Base-by-base conservation (phyloP, 2,797 vertebrate species). In the Myripristis murdjan region DNA sequence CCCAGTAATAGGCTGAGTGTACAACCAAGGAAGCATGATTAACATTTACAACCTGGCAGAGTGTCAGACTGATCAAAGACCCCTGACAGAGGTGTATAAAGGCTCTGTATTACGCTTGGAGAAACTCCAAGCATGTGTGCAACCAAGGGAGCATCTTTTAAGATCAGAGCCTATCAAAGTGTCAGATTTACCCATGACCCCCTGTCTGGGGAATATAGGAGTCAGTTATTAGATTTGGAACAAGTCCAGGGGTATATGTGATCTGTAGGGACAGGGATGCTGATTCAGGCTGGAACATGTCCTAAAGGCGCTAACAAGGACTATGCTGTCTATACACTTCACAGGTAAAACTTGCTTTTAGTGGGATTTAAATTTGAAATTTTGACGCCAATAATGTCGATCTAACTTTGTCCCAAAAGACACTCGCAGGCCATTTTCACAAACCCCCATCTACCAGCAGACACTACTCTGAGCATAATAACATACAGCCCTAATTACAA, bases 401-500 rank as follows among this genome's bases (percentile, higher is more conserved):
- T 35, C 33, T 35, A 35, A 0, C 33, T 35, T 35, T 35, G 33
- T 35, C 8, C 33, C 33, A 5, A 35, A 35, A 35, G 33, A 7
- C 33, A 6, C 33, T 35, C 33, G 33, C 33, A 35, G 1, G 35
- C 33, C 33, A 35, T 35, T 35, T 7, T 35, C 33, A 35, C 33
- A 35, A 35, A 35, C 35, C 33, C 33, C 33, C 9, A 10, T 54
- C 3, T 5, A 74, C 16, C 16, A 35, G 0, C 24, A 41, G 31
- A 56, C 64, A 70, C 54, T 60, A 73, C 64, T 79, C 41, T n/a
- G 61, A 72, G 71, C 56, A 78, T 69, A 88, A 89, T 81, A 84
- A 87, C 84, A 85, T 66, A 77, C 44, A 81, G 68, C 73, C 56
- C 75, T 91, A 90, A 92, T 92, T 91, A 91, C 77, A 83, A 83